Evolutionary conservation across 2,797 vertebrate species (phyloP), one percentile per base, ranked within the genome.

Genomic region (Lagocephalus sceleratus): DNA sequence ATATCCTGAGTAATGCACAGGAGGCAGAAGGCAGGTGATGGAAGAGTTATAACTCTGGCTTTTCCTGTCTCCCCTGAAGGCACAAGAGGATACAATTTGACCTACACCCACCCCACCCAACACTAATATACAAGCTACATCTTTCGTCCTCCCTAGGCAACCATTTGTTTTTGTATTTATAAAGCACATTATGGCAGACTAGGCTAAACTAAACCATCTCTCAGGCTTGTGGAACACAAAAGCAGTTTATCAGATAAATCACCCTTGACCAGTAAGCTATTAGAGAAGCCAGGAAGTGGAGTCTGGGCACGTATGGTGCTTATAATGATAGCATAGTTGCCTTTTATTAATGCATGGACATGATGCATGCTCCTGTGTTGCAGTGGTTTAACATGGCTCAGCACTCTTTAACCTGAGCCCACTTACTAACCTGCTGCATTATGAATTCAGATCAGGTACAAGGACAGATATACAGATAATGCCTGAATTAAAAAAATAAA

Each of bases 1-100:
- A 90, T 91, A 93, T 91, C 88, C 91, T 91, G 92, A 89, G 92
- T 94, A 92, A 94, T 89, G 90, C 92, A 91, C 89, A 88, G 60
- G 77, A 75, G 79, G 72, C 65, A 74, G 71, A 44, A 75, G 81
- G 76, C 81, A 85, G 85, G 76, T 89, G 86, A 88, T 75, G 84
- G 88, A 87, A 84, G 86, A 90, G 79, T 85, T 89, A 88, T 87
- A 86, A 87, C 83, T 77, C 68, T 73, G 61, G 71, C 77, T 68
- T 76, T 79, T 81, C 78, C 73, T 80, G 60, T 67, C 73, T 66
- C 46, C n/a, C 78, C 73, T 68, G 42, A 62, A 78, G 73, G 77
- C 82, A 79, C 63, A 57, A 77, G 79, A 81, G 63, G 78, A 84
- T 81, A 86, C 83, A 71, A 85, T 83, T 85, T 85, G 81, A 87